Base-by-base conservation (phyloP, 2,888 invertebrate genomes). In the Nephrotoma appendiculata region DNA sequence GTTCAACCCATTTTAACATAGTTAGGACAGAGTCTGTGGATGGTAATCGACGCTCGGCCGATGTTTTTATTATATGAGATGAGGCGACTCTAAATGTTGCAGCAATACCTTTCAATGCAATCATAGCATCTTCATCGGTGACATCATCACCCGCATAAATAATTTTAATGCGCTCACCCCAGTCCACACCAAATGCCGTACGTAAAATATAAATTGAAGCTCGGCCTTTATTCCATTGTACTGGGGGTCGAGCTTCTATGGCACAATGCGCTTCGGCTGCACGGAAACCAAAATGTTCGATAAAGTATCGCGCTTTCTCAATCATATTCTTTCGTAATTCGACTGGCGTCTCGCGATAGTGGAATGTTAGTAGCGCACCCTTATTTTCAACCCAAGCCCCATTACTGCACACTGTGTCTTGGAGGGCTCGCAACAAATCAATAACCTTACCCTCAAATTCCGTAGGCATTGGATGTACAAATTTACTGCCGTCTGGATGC, bases 361-460 rank as follows among this genome's bases (percentile, higher is more conserved):
- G 97, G 93, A 96, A 97, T 2, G 97, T 97, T 57, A 97, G 92
- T 6, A 97, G 91, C 0, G 97, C 96, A 0, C 97, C 97, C 90
- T 97, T 97, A 92, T 97, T 97, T 91, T 97, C 97, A 7, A 97
- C 97, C 97, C 97, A 97, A 0, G 97, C 97, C 4, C 97, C 97
- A 89, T 97, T 96, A 88, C 93, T 94, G 90, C 97, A 97, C 90
- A 95, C 95, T 92, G 95, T 95, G 90, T 97, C 97, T 90, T 97
- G 97, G 84, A 97, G 92, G 0, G 95, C 93, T 89, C 96, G 96
- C 89, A 97, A 93, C 52, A 97, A 92, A 87, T 94, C 94, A 12
- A 94, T 95, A 48, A 96, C 96, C 91, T 96, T 96, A 88, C 94
- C 95, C 89, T 96, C 96, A 88, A 95, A 95, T 89, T 96, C 96